These are phyloP conservation scores for Esox masquinongy DNA, from an alignment of 2,797 vertebrate species.

Conservation along the genomic window DNA sequence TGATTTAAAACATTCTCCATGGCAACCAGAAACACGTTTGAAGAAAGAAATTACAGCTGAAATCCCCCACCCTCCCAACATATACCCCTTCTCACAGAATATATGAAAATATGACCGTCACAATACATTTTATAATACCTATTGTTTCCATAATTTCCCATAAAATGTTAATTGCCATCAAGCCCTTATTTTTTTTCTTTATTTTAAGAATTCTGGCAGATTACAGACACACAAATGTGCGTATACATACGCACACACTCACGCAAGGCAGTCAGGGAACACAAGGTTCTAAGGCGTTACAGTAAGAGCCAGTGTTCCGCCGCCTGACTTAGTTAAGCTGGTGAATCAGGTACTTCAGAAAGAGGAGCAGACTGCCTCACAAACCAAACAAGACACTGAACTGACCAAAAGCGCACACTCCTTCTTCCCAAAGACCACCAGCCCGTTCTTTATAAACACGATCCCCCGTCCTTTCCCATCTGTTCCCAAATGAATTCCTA, in stretches of 20 bases:
- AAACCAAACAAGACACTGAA: conserved; percentile 66
- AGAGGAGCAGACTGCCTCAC: conserved; percentile 66
- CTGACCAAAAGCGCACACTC: conserved; percentile 58
- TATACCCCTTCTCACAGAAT: conserved; percentile 65
- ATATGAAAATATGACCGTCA: conserved; percentile 79
- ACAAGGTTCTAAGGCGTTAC: conserved; percentile 76
- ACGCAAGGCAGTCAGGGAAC: conserved; percentile 68
- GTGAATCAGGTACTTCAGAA: conserved; percentile 74
- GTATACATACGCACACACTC: conserved; percentile 58
- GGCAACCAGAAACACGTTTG: conserved; percentile 69
- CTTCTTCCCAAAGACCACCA: conserved; percentile 35
- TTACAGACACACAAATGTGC: conserved; percentile 61
- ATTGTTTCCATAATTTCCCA: conserved; percentile 76
- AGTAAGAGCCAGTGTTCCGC: conserved; percentile 66
- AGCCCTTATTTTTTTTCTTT: conserved; percentile 74
- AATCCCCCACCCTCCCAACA: conserved; percentile 53
- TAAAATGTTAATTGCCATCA: conserved; percentile 78
- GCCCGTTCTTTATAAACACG: conserved; percentile 53
- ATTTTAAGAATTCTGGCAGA: conserved; percentile 68
- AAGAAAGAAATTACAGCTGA: conserved; percentile 47
- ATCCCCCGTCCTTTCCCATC: conserved; percentile 42
- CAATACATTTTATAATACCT: conserved; percentile 76
- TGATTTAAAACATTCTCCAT: conserved; percentile 77
- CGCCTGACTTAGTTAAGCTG: conserved; percentile 76
- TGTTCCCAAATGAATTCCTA: conserved; percentile 70